Evolutionary conservation across 2,797 vertebrate genomes (phyloP).

Genomic region (Adelosebastes latens): DNA sequence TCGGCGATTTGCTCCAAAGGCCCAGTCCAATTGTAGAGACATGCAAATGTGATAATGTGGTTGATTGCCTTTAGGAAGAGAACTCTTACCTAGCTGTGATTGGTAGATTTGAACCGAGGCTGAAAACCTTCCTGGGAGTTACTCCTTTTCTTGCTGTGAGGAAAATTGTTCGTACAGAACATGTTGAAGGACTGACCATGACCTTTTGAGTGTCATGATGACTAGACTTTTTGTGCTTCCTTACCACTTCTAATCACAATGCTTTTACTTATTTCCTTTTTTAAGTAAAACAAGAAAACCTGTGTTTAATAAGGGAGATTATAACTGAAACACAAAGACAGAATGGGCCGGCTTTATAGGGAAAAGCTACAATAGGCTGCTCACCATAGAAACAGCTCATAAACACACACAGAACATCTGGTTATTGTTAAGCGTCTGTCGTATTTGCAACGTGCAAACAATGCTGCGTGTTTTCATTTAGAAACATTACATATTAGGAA

Average conservation of each 20-base stretch:
- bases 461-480: constrained; percentile 36
- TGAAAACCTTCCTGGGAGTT: constrained; percentile 54
- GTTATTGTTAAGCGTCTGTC: constrained; percentile 43
- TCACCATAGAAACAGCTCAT: constrained; percentile 19
- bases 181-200: constrained; percentile 77
- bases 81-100: constrained; percentile 64
- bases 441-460: constrained; percentile 38
- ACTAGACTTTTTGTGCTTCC: constrained; percentile 89
- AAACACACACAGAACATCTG: constrained; percentile 34
- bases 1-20: constrained; percentile 38
- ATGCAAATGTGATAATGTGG: constrained; percentile 56
- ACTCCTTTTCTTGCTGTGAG: constrained; percentile 66
- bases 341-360: constrained; percentile 63
- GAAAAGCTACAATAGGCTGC: constrained; percentile 8
- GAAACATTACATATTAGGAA: constrained; percentile 25
- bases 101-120: constrained; percentile 61
- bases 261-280: constrained; percentile 56
- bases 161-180: constrained; percentile 56
- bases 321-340: constrained; percentile 78
- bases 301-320: constrained; percentile 76
- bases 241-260: constrained; percentile 87
- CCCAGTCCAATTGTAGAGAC: constrained; percentile 56
- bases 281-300: constrained; percentile 74
- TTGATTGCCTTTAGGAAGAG: constrained; percentile 64
- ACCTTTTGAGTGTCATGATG: constrained; percentile 86